These are phyloP conservation scores for Siniperca scherzeri DNA, from an alignment of 2,797 vertebrate genomes.

Conservation along the genomic window DNA sequence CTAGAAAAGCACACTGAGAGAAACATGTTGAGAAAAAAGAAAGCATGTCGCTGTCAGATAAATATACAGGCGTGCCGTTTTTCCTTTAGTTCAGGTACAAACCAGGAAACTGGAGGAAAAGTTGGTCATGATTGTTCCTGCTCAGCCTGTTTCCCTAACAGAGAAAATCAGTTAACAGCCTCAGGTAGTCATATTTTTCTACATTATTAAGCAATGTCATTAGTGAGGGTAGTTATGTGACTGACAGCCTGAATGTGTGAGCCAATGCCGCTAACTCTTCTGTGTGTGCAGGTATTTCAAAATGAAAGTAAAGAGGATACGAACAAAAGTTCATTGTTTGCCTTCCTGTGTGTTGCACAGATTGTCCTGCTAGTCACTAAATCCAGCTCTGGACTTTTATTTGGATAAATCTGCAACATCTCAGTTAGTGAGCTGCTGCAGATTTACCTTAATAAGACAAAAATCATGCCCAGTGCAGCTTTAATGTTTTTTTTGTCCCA, in stretches of 20 bases:
- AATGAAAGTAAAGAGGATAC: background rate
- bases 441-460: constrained; percentile 36
- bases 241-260: background rate
- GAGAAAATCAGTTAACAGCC: background rate
- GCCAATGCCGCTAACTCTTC: background rate
- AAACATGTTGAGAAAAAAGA: background rate
- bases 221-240: background rate
- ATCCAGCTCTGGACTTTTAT: constrained; percentile 27
- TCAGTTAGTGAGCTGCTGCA: constrained; percentile 8
- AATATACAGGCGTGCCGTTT: background rate
- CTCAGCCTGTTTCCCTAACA: constrained; percentile 7
- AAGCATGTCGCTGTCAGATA: too few relatives aligned
- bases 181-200: background rate
- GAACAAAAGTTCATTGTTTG: background rate
- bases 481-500: constrained; percentile 22
- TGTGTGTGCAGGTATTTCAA: background rate
- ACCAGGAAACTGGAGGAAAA: background rate
- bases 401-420: constrained; percentile 3
- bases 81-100: background rate
- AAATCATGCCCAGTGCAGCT: constrained; percentile 16
- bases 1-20: background rate
- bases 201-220: background rate
- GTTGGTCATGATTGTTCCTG: background rate
- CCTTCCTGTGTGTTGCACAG: background rate
- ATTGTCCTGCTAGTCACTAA: background rate